These are phyloP conservation scores for Hippopotamyrus pictus DNA, from an alignment of 2,797 vertebrate genomes.

Conservation along the genomic window DNA sequence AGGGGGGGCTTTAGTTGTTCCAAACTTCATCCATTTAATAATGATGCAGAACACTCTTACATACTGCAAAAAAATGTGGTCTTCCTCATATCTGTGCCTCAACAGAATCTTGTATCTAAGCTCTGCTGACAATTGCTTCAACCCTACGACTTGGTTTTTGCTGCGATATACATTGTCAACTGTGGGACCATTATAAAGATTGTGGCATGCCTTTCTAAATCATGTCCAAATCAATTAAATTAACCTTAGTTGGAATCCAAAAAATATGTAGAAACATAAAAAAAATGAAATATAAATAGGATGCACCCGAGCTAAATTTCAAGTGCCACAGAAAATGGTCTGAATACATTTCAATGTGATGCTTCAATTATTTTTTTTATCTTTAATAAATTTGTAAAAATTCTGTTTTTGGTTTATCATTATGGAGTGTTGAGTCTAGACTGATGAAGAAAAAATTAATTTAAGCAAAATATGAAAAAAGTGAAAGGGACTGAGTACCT, in stretches of 20 bases:
- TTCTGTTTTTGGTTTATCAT: background rate
- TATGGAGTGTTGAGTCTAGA: background rate
- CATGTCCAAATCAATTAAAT: background rate
- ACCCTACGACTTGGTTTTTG: background rate
- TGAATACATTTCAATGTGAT: background rate
- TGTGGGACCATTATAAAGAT: background rate
- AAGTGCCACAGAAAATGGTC: constrained; percentile 76
- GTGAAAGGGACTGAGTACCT: background rate
- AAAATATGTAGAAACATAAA: background rate
- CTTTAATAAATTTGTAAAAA: background rate
- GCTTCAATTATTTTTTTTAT: background rate
- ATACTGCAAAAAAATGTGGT: background rate
- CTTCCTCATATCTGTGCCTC: background rate
- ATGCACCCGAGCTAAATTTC: constrained; percentile 70
- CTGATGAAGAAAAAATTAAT: background rate
- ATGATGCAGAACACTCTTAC: background rate
- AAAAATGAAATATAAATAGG: background rate
- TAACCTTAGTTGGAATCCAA: background rate
- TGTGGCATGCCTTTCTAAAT: background rate
- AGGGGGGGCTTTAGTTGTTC: background rate
- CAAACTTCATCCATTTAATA: background rate
- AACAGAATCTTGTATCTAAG: background rate
- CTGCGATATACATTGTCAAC: background rate
- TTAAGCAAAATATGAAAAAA: background rate
- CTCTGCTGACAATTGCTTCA: background rate